These are phyloP conservation scores for Physocephala rufipes DNA, from an alignment of 2,888 invertebrate genomes.

Conservation along the genomic window DNA sequence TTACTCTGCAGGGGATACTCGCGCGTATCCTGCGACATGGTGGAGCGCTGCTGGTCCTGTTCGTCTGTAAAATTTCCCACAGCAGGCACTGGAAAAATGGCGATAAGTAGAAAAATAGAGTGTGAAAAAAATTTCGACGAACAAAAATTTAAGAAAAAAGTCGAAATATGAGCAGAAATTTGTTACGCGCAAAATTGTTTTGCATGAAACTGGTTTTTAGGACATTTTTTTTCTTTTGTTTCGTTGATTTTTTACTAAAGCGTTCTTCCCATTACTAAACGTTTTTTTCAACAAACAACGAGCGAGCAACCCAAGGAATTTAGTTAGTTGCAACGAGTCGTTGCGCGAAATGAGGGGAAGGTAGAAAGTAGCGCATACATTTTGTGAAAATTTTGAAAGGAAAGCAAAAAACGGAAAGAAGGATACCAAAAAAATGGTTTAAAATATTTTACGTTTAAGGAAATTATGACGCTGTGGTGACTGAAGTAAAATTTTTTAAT, in stretches of 20 bases:
- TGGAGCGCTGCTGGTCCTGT: constrained; percentile 64
- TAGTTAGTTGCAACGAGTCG: not conserved
- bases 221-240: constrained; percentile 1
- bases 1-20: constrained; percentile 76
- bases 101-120: not conserved
- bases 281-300: constrained; percentile 1
- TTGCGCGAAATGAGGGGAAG: not conserved
- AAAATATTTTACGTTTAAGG: not conserved
- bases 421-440: not conserved
- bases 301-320: not conserved
- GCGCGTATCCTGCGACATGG: constrained; percentile 66
- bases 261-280: no score
- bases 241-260: not conserved
- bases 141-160: constrained; percentile 24
- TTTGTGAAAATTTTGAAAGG: not conserved
- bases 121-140: constrained; percentile 21
- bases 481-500: not conserved
- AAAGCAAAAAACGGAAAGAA: not conserved
- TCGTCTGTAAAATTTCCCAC: constrained; percentile 73
- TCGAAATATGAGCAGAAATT: constrained; percentile 33
- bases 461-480: not conserved
- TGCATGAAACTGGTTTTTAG: constrained; percentile 3
- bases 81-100: constrained; percentile 66
- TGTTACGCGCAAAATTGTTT: constrained; percentile 28
- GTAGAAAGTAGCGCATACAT: not conserved